Percentiles rank a stretch among this genome's conserved stretches.
Conservation (phyloP, 2,888 invertebrate species). For the Cheilosia pagana region DNA sequence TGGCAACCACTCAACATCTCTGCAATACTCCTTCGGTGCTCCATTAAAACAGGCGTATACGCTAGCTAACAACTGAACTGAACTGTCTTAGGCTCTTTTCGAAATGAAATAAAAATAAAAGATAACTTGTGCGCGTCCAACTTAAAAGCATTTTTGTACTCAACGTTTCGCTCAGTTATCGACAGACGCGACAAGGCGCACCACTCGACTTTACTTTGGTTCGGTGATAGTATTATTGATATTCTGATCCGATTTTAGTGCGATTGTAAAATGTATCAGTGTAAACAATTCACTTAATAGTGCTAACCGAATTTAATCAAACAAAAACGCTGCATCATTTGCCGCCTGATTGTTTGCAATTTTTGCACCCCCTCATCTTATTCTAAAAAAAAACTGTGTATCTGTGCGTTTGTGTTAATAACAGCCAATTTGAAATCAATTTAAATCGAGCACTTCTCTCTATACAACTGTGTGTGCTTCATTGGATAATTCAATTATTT, state of each 20-base stretch:
- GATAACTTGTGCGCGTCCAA: conserved; percentile 57
- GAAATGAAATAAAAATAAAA: conserved; percentile 1
- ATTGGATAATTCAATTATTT: conserved; percentile 59
- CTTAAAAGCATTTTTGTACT: conserved; percentile 68
- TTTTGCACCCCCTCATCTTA: not conserved
- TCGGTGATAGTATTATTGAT: not conserved
- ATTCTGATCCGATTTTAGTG: conserved; percentile 17
- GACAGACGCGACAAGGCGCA: conserved; percentile 47
- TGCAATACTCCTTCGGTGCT: conserved; percentile 14
- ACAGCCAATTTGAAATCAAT: conserved; percentile 31
- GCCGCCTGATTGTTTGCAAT: not conserved
- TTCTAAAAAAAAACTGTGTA: not conserved
- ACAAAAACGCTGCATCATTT: conserved; percentile 2
- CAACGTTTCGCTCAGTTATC: conserved; percentile 67
- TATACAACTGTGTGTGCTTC: not conserved
- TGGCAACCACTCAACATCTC: conserved; percentile 9
- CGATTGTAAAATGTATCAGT: conserved; percentile 8
- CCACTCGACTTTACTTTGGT: conserved; percentile 3
- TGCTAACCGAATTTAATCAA: conserved; percentile 40
- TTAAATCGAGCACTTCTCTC: conserved; percentile 6
- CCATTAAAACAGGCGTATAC: conserved; percentile 1
- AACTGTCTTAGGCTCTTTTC: not conserved
- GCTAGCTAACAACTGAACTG: not conserved
- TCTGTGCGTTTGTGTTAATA: not conserved
- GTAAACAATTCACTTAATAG: conserved; percentile 21